Conservation (phyloP, 2,888 invertebrate genomes). For the Caenorhabditis sp. region DNA sequence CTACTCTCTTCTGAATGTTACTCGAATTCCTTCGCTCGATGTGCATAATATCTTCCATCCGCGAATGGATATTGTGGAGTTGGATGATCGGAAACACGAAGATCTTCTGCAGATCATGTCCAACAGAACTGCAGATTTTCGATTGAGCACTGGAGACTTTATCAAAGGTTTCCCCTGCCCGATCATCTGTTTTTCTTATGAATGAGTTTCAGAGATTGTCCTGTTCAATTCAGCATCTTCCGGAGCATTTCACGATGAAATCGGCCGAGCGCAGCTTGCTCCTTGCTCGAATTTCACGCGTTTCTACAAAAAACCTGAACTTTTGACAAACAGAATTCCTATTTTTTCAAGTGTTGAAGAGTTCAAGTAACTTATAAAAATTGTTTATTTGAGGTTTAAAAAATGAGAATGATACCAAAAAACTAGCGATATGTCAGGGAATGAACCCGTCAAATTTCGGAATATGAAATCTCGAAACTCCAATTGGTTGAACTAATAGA, state of each 20-base stretch:
- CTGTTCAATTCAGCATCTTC: constrained; percentile 26
- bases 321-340: constrained; percentile 39
- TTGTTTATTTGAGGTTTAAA: constrained; percentile 1
- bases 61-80: constrained; percentile 53
- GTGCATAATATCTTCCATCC: constrained; percentile 49
- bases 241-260: constrained; percentile 38
- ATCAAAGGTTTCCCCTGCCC: constrained; percentile 29
- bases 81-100: constrained; percentile 50
- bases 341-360: constrained; percentile 24
- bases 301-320: constrained; percentile 15
- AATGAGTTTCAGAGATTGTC: constrained; percentile 37
- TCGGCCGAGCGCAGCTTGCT: constrained; percentile 36
- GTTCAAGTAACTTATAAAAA: constrained; percentile 9
- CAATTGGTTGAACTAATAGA: constrained; percentile 13
- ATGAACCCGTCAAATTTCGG: constrained; percentile 25
- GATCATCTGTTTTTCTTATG: not conserved
- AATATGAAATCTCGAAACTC: constrained; percentile 8
- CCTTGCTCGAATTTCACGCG: constrained; percentile 48
- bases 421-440: constrained; percentile 41
- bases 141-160: constrained; percentile 57
- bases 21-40: constrained; percentile 33
- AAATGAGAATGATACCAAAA: not conserved
- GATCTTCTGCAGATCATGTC: constrained; percentile 53
- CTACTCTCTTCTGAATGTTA: constrained; percentile 22
- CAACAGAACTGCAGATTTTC: constrained; percentile 48